These are phyloP conservation scores for Stomorhina lunata DNA, from an alignment of 2,888 invertebrate genomes.

Conservation along the genomic window DNA sequence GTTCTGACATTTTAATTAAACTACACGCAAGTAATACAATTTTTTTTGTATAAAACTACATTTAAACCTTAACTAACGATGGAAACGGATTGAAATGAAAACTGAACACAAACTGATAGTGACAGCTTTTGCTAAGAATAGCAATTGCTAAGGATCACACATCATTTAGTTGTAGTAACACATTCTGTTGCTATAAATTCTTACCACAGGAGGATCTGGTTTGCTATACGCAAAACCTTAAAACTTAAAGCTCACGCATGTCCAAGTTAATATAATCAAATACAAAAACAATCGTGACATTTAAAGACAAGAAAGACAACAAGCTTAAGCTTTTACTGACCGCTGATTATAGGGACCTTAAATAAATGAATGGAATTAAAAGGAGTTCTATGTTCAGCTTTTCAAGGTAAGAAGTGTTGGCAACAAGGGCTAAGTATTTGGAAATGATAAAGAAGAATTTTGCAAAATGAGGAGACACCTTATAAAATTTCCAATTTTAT, in stretches of 20 bases:
- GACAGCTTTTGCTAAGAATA: slow-evolving; percentile 53
- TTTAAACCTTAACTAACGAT: not conserved
- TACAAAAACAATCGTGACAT: slow-evolving; percentile 44
- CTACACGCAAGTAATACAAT: slow-evolving; percentile 60
- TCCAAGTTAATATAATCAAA: slow-evolving; percentile 49
- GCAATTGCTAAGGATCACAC: slow-evolving; percentile 43
- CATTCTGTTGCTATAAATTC: too few relatives aligned
- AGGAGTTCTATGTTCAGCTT: too few relatives aligned
- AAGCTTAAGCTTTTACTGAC: slow-evolving; percentile 55
- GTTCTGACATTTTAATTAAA: slow-evolving; percentile 80
- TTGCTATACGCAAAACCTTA: not conserved
- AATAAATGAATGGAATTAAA: not conserved
- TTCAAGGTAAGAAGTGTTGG: too few relatives aligned
- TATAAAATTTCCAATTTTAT: too few relatives aligned
- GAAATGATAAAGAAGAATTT: too few relatives aligned
- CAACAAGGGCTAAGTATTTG: too few relatives aligned
- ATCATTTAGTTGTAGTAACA: slow-evolving; percentile 13
- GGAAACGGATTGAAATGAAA: not conserved
- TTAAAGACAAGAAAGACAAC: slow-evolving; percentile 45
- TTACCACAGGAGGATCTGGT: not conserved
- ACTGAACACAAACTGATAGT: slow-evolving; percentile 48
- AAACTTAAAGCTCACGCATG: slow-evolving; percentile 48
- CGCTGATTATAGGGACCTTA: slow-evolving; percentile 6
- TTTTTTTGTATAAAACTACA: slow-evolving; percentile 36
- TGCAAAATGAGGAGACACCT: too few relatives aligned